phyloP scores from a whole-genome alignment of 2,888 invertebrate genomes.

The Nemapogon koenigi region DNA sequence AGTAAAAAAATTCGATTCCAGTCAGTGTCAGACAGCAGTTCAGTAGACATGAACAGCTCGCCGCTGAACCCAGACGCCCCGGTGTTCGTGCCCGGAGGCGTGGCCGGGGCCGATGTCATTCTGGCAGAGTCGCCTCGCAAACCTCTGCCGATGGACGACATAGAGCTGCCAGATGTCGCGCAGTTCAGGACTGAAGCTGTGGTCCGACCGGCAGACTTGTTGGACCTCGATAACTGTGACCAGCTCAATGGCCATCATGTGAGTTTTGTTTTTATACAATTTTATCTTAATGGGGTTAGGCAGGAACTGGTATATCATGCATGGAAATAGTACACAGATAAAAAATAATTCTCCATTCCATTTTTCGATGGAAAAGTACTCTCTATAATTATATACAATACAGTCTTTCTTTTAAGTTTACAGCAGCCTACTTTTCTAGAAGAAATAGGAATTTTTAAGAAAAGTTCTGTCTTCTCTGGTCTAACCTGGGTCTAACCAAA shows the following conservation, averaged over 20 bases:
- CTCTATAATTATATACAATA: no score
- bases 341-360: no score
- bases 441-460: no score
- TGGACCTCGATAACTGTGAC: conserved; percentile 57
- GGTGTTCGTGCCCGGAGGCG: conserved; percentile 78
- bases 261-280: conserved; percentile 20
- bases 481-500: no score
- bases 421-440: no score
- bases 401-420: no score
- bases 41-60: conserved; percentile 75
- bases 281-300: no score
- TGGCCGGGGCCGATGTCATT: conserved; percentile 55
- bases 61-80: conserved; percentile 85
- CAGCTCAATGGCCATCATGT: conserved; percentile 65
- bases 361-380: no score
- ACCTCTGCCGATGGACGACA: conserved; percentile 69
- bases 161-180: conserved; percentile 62
- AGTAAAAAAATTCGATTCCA: no score
- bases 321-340: no score
- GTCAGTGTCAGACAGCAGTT: conserved; percentile 58
- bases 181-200: conserved; percentile 72
- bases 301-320: no score
- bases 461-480: no score
- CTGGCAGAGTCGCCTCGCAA: conserved; percentile 78
- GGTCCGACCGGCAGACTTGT: conserved; percentile 66